Conservation (phyloP, 2,113 vertebrate species). For the Lasiurus borealis region DNA sequence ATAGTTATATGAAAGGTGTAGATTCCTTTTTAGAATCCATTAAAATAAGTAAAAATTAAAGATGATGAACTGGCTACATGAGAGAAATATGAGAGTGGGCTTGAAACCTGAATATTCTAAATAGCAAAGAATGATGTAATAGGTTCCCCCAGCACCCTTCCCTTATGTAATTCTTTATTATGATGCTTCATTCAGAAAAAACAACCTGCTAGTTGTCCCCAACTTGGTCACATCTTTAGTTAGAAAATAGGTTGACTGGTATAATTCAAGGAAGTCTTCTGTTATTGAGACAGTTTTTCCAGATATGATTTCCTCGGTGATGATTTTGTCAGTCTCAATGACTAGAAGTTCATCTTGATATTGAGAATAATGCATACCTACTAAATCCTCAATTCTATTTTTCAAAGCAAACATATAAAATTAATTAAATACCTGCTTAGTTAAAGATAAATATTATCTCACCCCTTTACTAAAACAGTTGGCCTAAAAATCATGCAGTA, state of each 20-base stretch:
- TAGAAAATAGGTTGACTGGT: background rate
- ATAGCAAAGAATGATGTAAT: background rate
- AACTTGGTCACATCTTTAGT: background rate
- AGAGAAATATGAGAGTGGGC: background rate
- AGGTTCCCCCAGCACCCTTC: background rate
- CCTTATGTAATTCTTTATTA: background rate
- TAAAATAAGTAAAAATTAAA: background rate
- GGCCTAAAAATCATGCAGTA: slow-evolving; percentile 62
- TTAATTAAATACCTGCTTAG: background rate
- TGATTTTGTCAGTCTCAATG: background rate
- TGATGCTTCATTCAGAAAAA: background rate
- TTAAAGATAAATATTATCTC: background rate
- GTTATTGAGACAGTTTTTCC: background rate
- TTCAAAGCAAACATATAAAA: background rate
- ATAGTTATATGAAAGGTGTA: background rate
- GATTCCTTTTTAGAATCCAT: background rate
- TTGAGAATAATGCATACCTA: background rate
- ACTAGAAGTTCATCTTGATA: background rate
- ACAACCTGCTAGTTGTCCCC: background rate
- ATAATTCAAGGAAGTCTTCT: background rate
- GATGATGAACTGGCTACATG: background rate
- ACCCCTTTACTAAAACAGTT: background rate
- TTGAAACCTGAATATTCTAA: background rate
- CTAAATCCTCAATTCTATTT: background rate
- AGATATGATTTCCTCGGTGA: background rate